Conservation (phyloP, 2,888 invertebrate species). For the Celastrina argiolus region DNA sequence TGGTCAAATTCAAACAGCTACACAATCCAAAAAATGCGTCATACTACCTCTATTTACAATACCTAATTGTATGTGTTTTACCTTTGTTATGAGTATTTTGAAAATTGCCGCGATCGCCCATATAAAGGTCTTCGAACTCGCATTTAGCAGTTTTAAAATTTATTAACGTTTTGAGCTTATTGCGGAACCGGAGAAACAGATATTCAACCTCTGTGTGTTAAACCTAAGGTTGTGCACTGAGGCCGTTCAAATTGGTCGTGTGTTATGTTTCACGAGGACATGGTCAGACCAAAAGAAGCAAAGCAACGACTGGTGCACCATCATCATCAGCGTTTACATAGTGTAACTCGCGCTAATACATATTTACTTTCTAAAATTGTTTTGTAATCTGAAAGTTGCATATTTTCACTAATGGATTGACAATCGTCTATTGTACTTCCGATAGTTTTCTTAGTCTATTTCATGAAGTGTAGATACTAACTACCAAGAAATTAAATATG, state of each 20-base stretch:
- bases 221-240: conserved; percentile 10
- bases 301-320: background rate
- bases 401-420: no score
- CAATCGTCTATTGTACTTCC: no score
- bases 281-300: conserved; percentile 8
- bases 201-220: conserved; percentile 4
- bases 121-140: conserved; percentile 16
- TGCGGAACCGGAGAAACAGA: conserved; percentile 17
- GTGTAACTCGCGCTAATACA: no score
- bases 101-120: conserved; percentile 1
- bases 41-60: background rate
- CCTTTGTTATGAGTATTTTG: conserved; percentile 17
- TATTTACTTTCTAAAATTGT: no score
- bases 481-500: background rate
- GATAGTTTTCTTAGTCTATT: no score
- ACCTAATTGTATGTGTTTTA: conserved; percentile 7
- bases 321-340: background rate
- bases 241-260: conserved; percentile 18
- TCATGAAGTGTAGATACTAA: background rate
- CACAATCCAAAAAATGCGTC: background rate
- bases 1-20: background rate
- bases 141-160: background rate
- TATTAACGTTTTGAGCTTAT: conserved; percentile 6
- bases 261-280: conserved; percentile 14
- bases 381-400: no score